Base-by-base conservation (phyloP, 2,888 invertebrate genomes). In the Parnassius mnemosyne region DNA sequence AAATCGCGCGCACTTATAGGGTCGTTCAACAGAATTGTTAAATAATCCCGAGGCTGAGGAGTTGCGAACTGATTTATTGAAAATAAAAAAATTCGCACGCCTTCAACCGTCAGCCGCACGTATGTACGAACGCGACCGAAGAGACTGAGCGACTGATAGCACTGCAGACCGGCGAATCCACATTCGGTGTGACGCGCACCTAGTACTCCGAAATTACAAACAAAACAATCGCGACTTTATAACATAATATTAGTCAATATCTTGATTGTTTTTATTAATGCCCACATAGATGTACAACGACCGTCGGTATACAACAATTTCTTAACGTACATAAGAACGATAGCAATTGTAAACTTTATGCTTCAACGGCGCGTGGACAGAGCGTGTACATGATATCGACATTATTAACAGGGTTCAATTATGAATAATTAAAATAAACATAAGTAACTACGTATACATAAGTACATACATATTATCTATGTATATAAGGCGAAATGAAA, bases 1-100 rank as follows among this genome's bases (percentile, higher is more conserved):
- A 85, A 86, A 88, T 80, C 77, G 75, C 69, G 74, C 72, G 77
- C 75, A 75, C 49, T 34, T 13, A n/a, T 25, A 55, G 73, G 75
- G 75, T 74, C 76, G 73, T 69, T 61, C 72, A 64, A 68, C 68
- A 70, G 76, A 72, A 75, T 71, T 70, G 67, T 75, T 73, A 74
- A 72, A 75, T 65, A 71, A 76, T 74, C 71, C 73, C 81, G 78
- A 80, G 78, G 79, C 72, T 80, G 73, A 72, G 71, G 68, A 66
- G 70, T 72, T 74, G 73, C 75, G 71, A 80, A 75, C 77, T 77
- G 74, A 74, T 70, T 67, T 69, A 71, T 70, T 73, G 69, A 69
- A 73, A 75, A 80, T 34, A 34, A 20, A 76, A 76, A 78, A 77
- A 69, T 20, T 42, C 9, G 66, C 63, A 61, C 25, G 50, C 41